phyloP scores from a whole-genome alignment of 2,113 vertebrate genomes.

The Myotis davidii region DNA sequence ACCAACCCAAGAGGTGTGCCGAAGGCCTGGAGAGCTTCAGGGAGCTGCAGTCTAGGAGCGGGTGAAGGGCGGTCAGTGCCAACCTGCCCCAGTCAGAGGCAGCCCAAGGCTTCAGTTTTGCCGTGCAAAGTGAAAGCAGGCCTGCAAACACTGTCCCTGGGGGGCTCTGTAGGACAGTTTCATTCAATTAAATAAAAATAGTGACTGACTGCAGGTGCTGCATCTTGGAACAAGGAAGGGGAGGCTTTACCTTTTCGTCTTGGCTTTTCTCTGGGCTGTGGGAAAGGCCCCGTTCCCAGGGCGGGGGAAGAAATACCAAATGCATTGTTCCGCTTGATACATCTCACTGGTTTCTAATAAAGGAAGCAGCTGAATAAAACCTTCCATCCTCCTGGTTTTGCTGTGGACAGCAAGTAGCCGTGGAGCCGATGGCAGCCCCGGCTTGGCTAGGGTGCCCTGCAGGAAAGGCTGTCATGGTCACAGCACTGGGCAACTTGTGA shows the following conservation, averaged over 20 bases:
- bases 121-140: neutral
- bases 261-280: constrained; percentile 47
- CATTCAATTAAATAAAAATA: neutral
- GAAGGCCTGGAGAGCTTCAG: neutral
- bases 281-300: constrained; percentile 22
- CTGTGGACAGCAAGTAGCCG: constrained; percentile 23
- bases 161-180: neutral
- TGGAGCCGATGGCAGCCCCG: accelerated
- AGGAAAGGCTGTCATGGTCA: neutral
- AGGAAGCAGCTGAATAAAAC: constrained; percentile 69
- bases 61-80: neutral
- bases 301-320: constrained; percentile 15
- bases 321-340: constrained; percentile 39
- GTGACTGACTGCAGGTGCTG: neutral
- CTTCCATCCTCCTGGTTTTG: constrained; percentile 27
- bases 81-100: neutral
- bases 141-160: neutral
- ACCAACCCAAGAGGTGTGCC: neutral
- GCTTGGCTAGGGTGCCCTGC: accelerated
- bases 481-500: neutral
- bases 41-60: neutral
- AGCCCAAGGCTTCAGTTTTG: neutral
- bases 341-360: constrained; percentile 76
- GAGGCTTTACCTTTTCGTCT: constrained; percentile 8
- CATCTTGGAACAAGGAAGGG: neutral